Base-by-base conservation (phyloP, 2,888 invertebrate genomes). In the Noctuana brunneofusca region DNA sequence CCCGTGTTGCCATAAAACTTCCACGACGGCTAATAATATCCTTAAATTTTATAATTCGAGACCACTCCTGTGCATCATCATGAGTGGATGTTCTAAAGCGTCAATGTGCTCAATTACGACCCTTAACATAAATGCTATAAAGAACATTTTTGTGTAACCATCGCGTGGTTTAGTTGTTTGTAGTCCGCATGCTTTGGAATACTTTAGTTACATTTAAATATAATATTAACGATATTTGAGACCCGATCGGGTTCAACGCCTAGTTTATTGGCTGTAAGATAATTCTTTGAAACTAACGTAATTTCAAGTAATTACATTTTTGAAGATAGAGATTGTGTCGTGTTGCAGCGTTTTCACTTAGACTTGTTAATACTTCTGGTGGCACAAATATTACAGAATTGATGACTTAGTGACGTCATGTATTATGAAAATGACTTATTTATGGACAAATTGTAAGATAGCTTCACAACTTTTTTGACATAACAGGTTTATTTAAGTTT, bases 81-180 rank as follows among this genome's bases (percentile, higher is more conserved):
- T 24, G 56, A 41, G 52, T 52, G 18, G 52, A 52, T 50, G 22
- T 43, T 46, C 18, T 46, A 53, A 58, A 59, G 43, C 43, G 4
- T 43, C 52, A 9, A 43, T 20, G 53, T 53, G 46, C 46, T 52
- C 43, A 22, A 53, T 46, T 53, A 59, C 32, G 59, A 30, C 22
- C 35, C 43, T 59, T 46, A 43, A n/a, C 16, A 46, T 59, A 60
- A 60, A 60, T 53, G 59, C 52, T 59, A 59, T 53, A 53, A 53
- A 53, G 43, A 43, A 41, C 41, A 50, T 58, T 46, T 58, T 50
- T 9, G 50, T 27, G 8, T 43, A 18, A 58, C 38, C 50, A 58
- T 32, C 30, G 3, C 16, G 52, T 53, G 43, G 22, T 53, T 20
- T 11, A 32, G 20, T 55, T 27, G 20, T 20, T 43, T 50, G 41